Conservation (phyloP, 2,888 invertebrate genomes). For the Conops quadrifasciatus region DNA sequence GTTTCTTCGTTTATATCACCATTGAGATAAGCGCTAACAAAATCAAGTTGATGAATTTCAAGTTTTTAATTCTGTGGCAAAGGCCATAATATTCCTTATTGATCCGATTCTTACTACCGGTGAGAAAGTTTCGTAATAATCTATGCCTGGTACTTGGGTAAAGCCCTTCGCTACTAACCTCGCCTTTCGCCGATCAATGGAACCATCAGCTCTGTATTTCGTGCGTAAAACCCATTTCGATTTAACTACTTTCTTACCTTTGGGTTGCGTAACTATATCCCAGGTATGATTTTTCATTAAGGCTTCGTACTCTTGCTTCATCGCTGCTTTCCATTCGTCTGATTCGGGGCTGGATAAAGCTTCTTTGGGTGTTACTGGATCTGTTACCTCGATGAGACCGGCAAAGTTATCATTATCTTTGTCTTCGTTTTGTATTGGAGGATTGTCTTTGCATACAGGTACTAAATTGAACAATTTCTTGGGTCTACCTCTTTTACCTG, state of each 20-base stretch:
- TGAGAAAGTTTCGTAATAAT: no score
- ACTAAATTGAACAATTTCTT: no score
- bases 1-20: no score
- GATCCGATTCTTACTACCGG: no score
- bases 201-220: slow-evolving; percentile 35
- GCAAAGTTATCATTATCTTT: neutral
- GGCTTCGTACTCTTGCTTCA: slow-evolving; percentile 31
- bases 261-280: no score
- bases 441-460: no score
- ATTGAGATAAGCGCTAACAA: slow-evolving; percentile 38
- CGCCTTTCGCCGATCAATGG: slow-evolving; percentile 31
- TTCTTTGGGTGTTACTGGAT: neutral
- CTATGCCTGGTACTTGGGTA: no score
- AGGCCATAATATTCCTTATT: no score
- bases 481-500: no score
- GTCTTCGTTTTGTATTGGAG: slow-evolving; percentile 7
- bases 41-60: slow-evolving; percentile 35
- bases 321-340: neutral
- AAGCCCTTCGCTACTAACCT: slow-evolving; percentile 40
- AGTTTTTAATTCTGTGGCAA: slow-evolving; percentile 35
- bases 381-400: neutral
- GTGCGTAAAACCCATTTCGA: slow-evolving; percentile 38
- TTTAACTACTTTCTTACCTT: slow-evolving; percentile 25
- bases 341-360: neutral
- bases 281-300: slow-evolving; percentile 30